Evolutionary conservation across 2,113 vertebrate species (phyloP), one percentile per base, ranked within the genome.

Genomic region (Macquaria ambigua): DNA sequence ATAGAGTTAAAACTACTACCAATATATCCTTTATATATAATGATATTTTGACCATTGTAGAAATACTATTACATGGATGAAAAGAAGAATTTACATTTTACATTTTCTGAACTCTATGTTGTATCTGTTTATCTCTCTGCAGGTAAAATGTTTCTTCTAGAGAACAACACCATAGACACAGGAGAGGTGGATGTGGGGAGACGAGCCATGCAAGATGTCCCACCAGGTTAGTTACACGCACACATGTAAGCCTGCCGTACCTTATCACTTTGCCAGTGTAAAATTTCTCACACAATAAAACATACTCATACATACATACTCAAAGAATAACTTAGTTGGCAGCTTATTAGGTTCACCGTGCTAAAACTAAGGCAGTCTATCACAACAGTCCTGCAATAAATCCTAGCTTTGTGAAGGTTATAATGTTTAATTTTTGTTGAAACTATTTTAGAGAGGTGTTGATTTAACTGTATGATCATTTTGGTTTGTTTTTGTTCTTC

Each of bases 101-200:
- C 34, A 34, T 39, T 39, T 61, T 43, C n/a, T 52, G 7, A 74
- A 53, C 3, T 31, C 9, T 25, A 1, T 76, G 7, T 46, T 62
- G 28, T 73, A 7, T 62, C n/a, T 72, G 20, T 82, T 18, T 74
- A 5, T 84, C 2, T 61, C 15, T 79, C 39, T 83, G n/a, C 86
- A 99, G 98, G 97, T 90, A 99, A 98, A 96, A 96, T 97, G 94
- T 96, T 97, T 93, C 94, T 96, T 76, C 96, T 97, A 91, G 98
- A 99, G 95, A 99, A 99, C 93, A 99, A 98, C 95, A 98, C 97
- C 84, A 98, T 99, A 91, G 98, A 99, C 95, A 98, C 96, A 12
- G 98, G 98, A 87, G 98, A 99, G 94, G 96, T 99, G 91, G 98
- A 99, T 68, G 96, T 99, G 94, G 98, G 98, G 43, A 96, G 96